Evolutionary conservation across 2,113 vertebrate genomes (phyloP).

Genomic region (Melierax canorus): DNA sequence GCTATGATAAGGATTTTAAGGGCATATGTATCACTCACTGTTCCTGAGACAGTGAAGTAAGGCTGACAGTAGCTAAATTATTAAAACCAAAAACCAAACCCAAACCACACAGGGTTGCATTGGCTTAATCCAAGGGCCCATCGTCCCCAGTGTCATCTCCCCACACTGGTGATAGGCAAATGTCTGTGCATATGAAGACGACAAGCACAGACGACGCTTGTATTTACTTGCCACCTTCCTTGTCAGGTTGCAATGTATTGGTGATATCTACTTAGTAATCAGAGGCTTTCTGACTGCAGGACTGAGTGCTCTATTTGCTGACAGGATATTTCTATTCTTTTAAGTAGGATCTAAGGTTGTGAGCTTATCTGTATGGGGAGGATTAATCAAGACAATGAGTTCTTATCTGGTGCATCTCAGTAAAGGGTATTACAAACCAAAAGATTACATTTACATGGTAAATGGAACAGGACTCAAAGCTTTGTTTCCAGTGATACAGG

Average conservation of each 20-base stretch:
- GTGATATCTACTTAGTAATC: not conserved
- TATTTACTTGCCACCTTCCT: not conserved
- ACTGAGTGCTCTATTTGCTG: not conserved
- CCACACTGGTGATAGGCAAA: fast-evolving
- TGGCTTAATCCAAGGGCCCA: not conserved
- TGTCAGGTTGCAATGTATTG: fast-evolving
- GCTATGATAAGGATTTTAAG: not conserved
- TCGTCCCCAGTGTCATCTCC: not conserved
- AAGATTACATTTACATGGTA: not conserved
- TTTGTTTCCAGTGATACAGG: not conserved
- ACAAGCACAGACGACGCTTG: fast-evolving
- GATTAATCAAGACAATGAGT: not conserved
- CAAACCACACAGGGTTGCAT: fast-evolving
- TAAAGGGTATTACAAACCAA: not conserved
- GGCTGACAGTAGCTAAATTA: not conserved
- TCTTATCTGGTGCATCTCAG: not conserved
- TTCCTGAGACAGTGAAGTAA: too few species aligned
- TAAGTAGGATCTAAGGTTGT: not conserved
- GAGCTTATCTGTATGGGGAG: not conserved
- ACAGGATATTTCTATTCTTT: not conserved
- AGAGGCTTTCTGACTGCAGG: not conserved
- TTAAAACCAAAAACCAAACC: not conserved
- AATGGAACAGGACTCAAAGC: not conserved
- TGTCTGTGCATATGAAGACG: fast-evolving
- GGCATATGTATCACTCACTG: fast-evolving